Percentiles rank a stretch among this genome's conserved stretches.
phyloP scores from a whole-genome alignment of 2,797 vertebrate species.

The Amblyraja radiata region DNA sequence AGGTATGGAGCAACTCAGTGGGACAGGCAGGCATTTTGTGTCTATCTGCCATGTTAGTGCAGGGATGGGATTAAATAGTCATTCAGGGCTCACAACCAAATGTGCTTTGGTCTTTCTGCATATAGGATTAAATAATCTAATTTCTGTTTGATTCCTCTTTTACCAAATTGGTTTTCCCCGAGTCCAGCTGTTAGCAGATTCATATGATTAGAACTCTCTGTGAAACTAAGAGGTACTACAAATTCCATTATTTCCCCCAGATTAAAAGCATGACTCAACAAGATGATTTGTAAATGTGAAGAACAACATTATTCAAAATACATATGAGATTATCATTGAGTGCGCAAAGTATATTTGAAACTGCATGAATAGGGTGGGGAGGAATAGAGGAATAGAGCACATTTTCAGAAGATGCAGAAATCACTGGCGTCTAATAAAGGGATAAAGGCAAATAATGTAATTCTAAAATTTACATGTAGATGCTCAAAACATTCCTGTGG shows the following conservation, averaged over 20 bases:
- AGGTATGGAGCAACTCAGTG: too few relatives aligned
- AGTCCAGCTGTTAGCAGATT: too few relatives aligned
- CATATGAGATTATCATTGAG: not conserved
- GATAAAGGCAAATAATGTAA: not conserved
- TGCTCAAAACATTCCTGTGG: not conserved
- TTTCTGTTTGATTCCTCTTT: too few relatives aligned
- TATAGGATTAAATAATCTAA: too few relatives aligned
- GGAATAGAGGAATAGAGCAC: not conserved
- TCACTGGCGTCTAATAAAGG: not conserved
- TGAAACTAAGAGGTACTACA: too few relatives aligned
- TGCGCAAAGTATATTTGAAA: not conserved
- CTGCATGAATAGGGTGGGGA: not conserved
- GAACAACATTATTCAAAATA: not conserved
- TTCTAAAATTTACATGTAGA: not conserved
- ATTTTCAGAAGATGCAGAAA: not conserved
- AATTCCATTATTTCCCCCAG: not conserved
- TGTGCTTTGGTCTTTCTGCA: too few relatives aligned
- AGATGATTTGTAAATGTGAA: not conserved
- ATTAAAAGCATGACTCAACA: not conserved
- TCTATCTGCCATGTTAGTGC: too few relatives aligned
- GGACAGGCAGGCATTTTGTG: too few relatives aligned
- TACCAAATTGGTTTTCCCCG: too few relatives aligned
- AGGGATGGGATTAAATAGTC: too few relatives aligned
- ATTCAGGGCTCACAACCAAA: too few relatives aligned
- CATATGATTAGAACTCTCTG: too few relatives aligned